Evolutionary conservation across 2,113 vertebrate species (phyloP).

Genomic region (Stigmatopora argus): DNA sequence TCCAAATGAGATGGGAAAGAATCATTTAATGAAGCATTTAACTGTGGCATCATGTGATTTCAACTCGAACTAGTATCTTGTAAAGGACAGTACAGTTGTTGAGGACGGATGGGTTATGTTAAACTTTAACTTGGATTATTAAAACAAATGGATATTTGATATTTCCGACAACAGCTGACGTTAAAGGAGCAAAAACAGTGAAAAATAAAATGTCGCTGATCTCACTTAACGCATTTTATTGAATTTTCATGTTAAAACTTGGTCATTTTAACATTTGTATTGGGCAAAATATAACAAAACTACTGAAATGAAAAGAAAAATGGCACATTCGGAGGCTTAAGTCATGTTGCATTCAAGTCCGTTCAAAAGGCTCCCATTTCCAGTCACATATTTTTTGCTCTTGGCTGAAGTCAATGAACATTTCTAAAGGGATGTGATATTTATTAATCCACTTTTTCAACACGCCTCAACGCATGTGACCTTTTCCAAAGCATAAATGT

Average conservation of each 20-base stretch:
- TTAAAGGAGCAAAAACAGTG: too few species aligned
- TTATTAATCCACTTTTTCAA: not conserved
- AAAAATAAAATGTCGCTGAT: not conserved
- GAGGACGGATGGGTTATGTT: too few species aligned
- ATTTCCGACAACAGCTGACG: not conserved
- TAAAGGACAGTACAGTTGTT: too few species aligned
- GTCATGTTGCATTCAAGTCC: not conserved
- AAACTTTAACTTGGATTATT: too few species aligned
- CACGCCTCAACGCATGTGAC: not conserved
- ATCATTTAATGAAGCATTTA: not conserved
- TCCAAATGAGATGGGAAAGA: not conserved
- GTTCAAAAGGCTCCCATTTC: not conserved
- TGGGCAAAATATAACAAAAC: too few species aligned
- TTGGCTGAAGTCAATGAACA: not conserved
- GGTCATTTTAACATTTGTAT: too few species aligned
- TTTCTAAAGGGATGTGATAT: slow-evolving; percentile 1
- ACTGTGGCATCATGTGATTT: too few species aligned
- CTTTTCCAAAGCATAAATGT: not conserved
- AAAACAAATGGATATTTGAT: too few species aligned
- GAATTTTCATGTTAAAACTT: too few species aligned
- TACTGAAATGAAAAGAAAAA: not conserved
- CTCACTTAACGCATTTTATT: too few species aligned
- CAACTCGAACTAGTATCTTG: too few species aligned
- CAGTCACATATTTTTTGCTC: not conserved
- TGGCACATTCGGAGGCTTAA: not conserved